phyloP scores from a whole-genome alignment of 2,888 invertebrate genomes.

The Psylliodes chrysocephalus region DNA sequence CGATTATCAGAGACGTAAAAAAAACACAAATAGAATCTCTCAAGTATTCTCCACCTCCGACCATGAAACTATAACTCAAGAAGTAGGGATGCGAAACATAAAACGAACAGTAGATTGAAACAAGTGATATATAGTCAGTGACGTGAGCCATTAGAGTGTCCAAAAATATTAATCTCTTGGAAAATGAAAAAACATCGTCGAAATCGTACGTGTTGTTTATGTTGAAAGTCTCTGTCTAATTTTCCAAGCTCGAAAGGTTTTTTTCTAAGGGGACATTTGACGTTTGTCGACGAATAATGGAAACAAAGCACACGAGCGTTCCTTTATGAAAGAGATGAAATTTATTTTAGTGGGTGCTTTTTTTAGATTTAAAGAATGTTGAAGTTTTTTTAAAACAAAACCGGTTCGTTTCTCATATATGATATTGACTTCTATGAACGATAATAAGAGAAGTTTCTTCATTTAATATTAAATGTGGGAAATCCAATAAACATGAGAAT shows the following conservation, averaged over 20 bases:
- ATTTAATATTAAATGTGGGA: no score
- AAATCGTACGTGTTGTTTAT: constrained; percentile 56
- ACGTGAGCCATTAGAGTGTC: constrained; percentile 67
- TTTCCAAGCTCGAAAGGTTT: constrained; percentile 41
- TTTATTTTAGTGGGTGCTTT: neutral
- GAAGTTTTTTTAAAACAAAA: no score
- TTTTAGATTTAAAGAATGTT: neutral
- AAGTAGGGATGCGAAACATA: constrained; percentile 60
- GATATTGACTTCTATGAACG: no score
- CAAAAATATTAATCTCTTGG: constrained; percentile 67
- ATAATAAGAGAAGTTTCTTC: no score
- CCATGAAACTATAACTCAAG: constrained; percentile 33
- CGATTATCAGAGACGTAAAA: neutral
- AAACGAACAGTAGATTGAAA: constrained; percentile 66
- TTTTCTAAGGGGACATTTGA: constrained; percentile 41
- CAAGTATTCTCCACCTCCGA: constrained; percentile 26
- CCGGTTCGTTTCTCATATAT: no score
- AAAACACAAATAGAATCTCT: constrained; percentile 18
- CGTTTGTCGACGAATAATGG: constrained; percentile 43
- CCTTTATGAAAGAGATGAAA: constrained; percentile 17
- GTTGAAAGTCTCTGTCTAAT: constrained; percentile 47
- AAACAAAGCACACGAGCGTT: constrained; percentile 36
- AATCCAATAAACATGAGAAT: no score
- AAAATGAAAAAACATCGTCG: constrained; percentile 62
- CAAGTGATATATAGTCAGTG: constrained; percentile 67